These are phyloP conservation scores for Apodemus speciosus DNA, from an alignment of 2,113 vertebrate species.

Conservation along the genomic window DNA sequence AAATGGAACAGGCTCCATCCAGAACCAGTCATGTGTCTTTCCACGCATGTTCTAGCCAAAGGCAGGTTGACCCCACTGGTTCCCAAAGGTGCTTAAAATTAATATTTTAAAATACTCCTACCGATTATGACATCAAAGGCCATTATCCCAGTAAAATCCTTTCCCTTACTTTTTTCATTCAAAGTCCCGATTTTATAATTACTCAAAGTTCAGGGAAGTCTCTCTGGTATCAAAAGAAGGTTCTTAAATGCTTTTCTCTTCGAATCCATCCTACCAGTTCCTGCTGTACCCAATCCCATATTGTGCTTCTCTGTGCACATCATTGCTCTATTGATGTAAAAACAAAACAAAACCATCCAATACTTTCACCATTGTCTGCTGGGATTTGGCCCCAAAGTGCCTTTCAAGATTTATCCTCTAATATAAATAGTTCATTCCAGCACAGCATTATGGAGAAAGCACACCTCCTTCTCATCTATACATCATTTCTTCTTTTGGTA, in stretches of 20 bases:
- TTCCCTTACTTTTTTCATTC: constrained; percentile 37
- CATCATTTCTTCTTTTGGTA: background rate
- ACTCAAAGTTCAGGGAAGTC: background rate
- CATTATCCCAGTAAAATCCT: constrained; percentile 12
- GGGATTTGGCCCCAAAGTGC: background rate
- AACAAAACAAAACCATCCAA: background rate
- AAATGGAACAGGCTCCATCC: background rate
- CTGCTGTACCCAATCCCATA: background rate
- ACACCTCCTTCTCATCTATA: background rate
- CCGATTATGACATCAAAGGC: constrained; percentile 8
- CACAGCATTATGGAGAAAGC: background rate
- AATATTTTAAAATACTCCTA: background rate
- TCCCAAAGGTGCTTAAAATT: constrained; percentile 48
- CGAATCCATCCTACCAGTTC: background rate
- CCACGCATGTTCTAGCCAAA: background rate
- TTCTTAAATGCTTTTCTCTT: background rate
- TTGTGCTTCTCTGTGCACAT: background rate
- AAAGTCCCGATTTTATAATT: constrained; percentile 18
- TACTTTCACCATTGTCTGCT: background rate
- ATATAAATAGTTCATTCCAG: background rate
- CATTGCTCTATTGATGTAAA: background rate
- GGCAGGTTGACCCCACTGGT: background rate
- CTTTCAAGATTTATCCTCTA: background rate
- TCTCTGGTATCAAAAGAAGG: background rate
- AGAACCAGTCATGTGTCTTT: background rate